A percentile compares a stretch with the other conserved stretches of the same genome.
These are phyloP conservation scores for Yasuhikotakia modesta DNA, from an alignment of 2,797 vertebrate genomes.

Conservation along the genomic window DNA sequence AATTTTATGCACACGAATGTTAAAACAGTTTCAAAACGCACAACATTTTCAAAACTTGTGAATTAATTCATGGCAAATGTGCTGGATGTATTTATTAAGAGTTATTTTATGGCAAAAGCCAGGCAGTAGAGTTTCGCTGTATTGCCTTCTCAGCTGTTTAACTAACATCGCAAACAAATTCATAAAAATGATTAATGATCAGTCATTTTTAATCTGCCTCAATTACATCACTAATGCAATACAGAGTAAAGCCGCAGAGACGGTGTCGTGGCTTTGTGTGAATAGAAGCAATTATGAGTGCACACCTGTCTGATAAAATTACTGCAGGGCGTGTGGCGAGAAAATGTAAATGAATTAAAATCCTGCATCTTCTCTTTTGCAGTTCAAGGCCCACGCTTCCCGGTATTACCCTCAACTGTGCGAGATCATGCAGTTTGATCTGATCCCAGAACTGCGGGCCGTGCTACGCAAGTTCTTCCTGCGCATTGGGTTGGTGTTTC, in stretches of 20 bases:
- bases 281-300: neutral
- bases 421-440: slow-evolving; percentile 98
- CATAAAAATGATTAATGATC: slow-evolving; percentile 10
- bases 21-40: neutral
- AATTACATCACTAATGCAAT: slow-evolving; percentile 25
- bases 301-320: neutral
- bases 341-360: neutral
- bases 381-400: slow-evolving; percentile 97
- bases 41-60: neutral
- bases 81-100: neutral
- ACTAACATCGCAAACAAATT: neutral
- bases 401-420: slow-evolving; percentile 97
- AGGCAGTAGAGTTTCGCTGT: neutral
- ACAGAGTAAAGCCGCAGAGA: slow-evolving; percentile 10
- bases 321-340: neutral
- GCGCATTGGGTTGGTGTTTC: slow-evolving; percentile 93
- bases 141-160: neutral
- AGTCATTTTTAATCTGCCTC: slow-evolving; percentile 23
- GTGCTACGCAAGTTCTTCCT: slow-evolving; percentile 95
- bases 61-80: neutral
- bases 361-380: slow-evolving; percentile 20
- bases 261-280: neutral
- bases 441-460: slow-evolving; percentile 95
- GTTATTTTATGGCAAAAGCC: neutral
- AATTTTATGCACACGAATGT: neutral